These are phyloP conservation scores for Lampris megalopsis DNA, from an alignment of 2,113 vertebrate genomes.

Conservation along the genomic window DNA sequence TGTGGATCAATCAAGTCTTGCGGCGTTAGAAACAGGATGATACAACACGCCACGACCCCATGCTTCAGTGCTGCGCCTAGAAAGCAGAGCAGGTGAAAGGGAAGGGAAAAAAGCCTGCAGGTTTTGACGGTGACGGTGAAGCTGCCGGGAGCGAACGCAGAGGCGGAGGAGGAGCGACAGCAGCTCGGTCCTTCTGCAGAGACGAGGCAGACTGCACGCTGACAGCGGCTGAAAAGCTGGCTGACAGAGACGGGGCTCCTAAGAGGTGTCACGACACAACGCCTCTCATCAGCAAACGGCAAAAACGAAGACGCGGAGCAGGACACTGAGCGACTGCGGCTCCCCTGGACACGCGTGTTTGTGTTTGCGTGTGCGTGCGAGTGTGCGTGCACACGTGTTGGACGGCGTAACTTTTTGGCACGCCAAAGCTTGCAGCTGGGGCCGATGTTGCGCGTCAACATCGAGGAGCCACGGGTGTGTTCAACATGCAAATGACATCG, in stretches of 20 bases:
- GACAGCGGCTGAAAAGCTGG: constrained; percentile 47
- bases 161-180: constrained; percentile 5
- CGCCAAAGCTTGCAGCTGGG: constrained; percentile 52
- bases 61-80: constrained; percentile 33
- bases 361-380: constrained; percentile 13
- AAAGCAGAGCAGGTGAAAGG: background rate
- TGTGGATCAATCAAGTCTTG: constrained; percentile 70
- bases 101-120: background rate
- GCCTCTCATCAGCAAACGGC: constrained; percentile 50
- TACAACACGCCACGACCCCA: background rate
- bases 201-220: constrained; percentile 35
- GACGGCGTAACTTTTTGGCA: constrained; percentile 31
- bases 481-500: constrained; percentile 65
- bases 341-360: constrained; percentile 30
- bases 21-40: constrained; percentile 33
- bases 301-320: constrained; percentile 62
- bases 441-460: constrained; percentile 49
- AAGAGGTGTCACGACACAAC: constrained; percentile 47
- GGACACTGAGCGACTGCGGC: constrained; percentile 60
- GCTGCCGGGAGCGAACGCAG: constrained; percentile 1
- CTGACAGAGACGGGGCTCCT: constrained; percentile 47
- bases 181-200: background rate
- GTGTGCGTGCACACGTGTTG: constrained; percentile 11
- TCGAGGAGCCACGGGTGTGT: constrained; percentile 55
- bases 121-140: background rate